Conservation (phyloP, 2,888 invertebrate genomes). For the Cosmia pyralina region DNA sequence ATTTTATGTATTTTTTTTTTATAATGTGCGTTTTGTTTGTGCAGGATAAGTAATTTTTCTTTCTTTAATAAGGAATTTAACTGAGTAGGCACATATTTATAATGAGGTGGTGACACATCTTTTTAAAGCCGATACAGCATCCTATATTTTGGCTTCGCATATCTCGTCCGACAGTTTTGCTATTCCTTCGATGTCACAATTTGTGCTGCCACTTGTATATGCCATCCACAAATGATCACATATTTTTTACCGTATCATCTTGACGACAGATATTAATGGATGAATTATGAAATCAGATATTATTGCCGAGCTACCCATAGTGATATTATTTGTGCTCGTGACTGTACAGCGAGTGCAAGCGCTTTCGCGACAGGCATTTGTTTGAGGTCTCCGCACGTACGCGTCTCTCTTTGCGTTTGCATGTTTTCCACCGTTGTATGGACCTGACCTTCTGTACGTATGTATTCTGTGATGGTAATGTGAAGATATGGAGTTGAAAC, state of each 20-base stretch:
- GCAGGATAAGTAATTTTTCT: too few relatives aligned
- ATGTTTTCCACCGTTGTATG: background rate
- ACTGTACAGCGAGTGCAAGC: background rate
- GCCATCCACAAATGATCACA: background rate
- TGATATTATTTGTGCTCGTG: background rate
- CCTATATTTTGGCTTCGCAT: background rate
- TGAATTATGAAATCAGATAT: background rate
- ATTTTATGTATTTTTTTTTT: too few relatives aligned
- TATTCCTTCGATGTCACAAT: background rate
- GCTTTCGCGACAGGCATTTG: background rate
- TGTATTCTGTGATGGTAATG: background rate
- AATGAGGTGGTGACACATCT: background rate
- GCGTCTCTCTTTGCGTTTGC: background rate
- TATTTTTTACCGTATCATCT: background rate
- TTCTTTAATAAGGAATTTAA: background rate
- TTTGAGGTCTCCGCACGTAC: background rate
- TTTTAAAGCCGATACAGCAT: background rate
- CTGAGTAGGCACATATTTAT: background rate
- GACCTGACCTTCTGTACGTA: background rate
- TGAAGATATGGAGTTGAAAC: conserved; percentile 9
- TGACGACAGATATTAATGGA: background rate
- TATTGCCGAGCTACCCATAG: background rate
- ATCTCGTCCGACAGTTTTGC: background rate
- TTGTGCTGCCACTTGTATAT: background rate
- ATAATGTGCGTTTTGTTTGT: too few relatives aligned